Conservation (phyloP, 2,797 vertebrate species). For the Trichosurus vulpecula region DNA sequence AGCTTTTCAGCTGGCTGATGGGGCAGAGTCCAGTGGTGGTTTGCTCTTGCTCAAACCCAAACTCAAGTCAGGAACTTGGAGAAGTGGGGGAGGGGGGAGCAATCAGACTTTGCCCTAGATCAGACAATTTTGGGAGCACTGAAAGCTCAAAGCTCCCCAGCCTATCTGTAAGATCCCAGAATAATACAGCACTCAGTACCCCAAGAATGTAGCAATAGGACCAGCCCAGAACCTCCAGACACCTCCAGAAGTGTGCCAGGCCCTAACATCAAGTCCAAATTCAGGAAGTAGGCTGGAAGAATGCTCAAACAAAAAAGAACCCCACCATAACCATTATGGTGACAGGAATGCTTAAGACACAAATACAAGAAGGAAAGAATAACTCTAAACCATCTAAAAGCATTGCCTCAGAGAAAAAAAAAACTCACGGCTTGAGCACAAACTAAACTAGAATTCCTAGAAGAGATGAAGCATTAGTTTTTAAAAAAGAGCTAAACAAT, state of each 20-base stretch:
- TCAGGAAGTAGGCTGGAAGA: neutral
- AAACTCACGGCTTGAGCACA: neutral
- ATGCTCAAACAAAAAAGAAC: neutral
- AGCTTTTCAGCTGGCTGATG: neutral
- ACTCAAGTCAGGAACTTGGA: neutral
- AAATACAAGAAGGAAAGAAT: neutral
- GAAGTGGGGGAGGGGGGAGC: neutral
- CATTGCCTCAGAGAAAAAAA: neutral
- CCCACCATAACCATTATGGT: neutral
- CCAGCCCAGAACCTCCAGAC: neutral
- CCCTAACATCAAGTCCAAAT: neutral
- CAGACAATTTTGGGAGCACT: neutral
- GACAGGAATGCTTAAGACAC: neutral
- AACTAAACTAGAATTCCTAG: neutral
- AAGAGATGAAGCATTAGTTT: neutral
- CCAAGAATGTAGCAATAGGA: neutral
- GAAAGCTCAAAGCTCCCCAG: neutral
- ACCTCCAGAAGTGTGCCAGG: too few species aligned
- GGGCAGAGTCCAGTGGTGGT: neutral
- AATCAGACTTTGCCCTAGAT: neutral
- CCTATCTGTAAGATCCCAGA: neutral
- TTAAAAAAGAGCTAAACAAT: neutral
- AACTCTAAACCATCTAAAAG: neutral
- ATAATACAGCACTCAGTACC: neutral
- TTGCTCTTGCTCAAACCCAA: neutral